Evolutionary conservation across 2,797 vertebrate genomes (phyloP), one percentile per base, ranked within the genome.

Genomic region (Poecilia velifera): DNA sequence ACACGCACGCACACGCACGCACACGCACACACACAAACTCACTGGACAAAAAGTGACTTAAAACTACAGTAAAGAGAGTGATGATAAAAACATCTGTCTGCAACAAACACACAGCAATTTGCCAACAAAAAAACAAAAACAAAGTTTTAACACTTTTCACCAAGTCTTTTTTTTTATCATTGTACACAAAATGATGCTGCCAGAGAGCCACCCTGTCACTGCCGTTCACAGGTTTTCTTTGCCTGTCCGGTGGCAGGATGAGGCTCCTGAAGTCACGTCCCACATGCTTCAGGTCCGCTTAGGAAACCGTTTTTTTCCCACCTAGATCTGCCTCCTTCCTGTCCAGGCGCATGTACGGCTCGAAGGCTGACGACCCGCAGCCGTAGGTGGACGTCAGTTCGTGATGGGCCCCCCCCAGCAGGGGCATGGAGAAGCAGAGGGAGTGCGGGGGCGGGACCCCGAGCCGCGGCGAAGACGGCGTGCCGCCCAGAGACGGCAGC

Each of bases 311-410:
- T 91, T 97, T 97, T 93, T 96, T 97, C 85, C 93, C 95, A 2
- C 93, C 88, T 73, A 95, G 84, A 80, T 96, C 94, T 25, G 49
- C 86, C 77, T 95, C 97, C 85, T 97, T 97, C 93, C 94, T 94
- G 78, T 97, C 97, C 91, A 97, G 95, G 80, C 96, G 93, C 76
- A 94, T 95, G 94, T 98, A 99, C 75, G 98, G 98, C 94, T 98
- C 97, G 3, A 99, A 99, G 0, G 98, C 98, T 0, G 97, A 99
- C 0, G 95, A 94, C 2, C 97, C 96, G 64, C 97, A 97, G 84
- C 96, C 95, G 13, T 96, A 97, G 2, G 93, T 25, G 0, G 94
- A 89, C 0, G 96, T 95, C 75, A 97, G 93, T 87, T 98, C 97
- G 0, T 96, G 97, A 39, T 96, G 95, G 14, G 91, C 78, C 3